phyloP scores from a whole-genome alignment of 2,797 vertebrate species.

The Rhabdomys pumilio region DNA sequence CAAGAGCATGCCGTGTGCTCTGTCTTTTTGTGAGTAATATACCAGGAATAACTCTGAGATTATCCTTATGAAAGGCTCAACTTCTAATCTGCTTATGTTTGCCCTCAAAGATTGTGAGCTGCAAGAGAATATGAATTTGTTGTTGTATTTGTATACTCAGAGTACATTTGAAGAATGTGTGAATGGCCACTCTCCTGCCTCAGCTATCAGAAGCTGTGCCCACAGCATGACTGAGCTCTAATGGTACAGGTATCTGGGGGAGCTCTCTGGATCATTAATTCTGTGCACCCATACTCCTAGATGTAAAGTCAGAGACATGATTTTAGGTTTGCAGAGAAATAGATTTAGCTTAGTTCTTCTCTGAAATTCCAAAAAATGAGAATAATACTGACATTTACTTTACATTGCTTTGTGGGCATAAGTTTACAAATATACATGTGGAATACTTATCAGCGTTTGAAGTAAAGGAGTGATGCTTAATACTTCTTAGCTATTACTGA shows the following conservation, averaged over 20 bases:
- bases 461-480: neutral
- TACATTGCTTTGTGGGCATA: neutral
- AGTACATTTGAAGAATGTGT: neutral
- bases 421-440: slow-evolving; percentile 17
- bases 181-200: neutral
- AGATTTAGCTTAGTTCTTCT: neutral
- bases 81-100: neutral
- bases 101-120: neutral
- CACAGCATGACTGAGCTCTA: neutral
- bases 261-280: neutral
- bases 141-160: neutral
- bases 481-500: neutral
- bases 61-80: neutral
- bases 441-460: neutral
- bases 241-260: neutral
- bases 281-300: neutral
- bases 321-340: neutral
- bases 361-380: neutral
- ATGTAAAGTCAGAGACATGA: neutral
- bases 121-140: neutral
- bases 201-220: neutral
- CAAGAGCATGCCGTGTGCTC: neutral
- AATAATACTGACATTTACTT: neutral
- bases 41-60: neutral
- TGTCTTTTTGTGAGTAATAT: neutral